phyloP scores from a whole-genome alignment of 2,113 vertebrate genomes.

The Choloepus hoffmanni region DNA sequence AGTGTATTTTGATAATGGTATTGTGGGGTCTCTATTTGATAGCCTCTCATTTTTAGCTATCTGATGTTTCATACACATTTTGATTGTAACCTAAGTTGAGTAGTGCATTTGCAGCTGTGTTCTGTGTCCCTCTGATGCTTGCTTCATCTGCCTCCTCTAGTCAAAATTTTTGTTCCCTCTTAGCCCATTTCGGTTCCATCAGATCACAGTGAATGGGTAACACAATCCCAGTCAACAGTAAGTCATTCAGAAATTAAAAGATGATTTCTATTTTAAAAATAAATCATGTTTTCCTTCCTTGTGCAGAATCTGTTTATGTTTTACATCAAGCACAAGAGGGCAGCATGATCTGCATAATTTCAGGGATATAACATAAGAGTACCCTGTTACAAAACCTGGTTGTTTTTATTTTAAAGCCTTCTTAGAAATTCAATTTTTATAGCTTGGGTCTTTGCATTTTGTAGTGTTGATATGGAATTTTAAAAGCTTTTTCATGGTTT shows the following conservation, averaged over 20 bases:
- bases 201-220: background rate
- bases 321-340: conserved; percentile 86
- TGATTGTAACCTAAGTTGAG: background rate
- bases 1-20: background rate
- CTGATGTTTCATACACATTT: accelerated
- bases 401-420: conserved; percentile 64
- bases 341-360: conserved; percentile 86
- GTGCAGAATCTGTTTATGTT: conserved; percentile 30
- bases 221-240: background rate
- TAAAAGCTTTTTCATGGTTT: background rate
- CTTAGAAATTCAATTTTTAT: conserved; percentile 65
- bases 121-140: accelerated
- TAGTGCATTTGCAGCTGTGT: background rate
- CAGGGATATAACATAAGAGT: background rate
- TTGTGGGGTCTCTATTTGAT: background rate
- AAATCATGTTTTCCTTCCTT: conserved; percentile 34
- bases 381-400: conserved; percentile 17
- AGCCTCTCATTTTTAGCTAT: accelerated
- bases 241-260: background rate
- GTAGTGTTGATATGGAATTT: background rate
- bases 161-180: background rate
- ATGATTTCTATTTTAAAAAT: background rate
- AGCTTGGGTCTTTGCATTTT: background rate
- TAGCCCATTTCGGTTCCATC: background rate
- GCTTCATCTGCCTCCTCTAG: background rate